These are phyloP conservation scores for Caenorhabditis afra DNA, from an alignment of 2,888 invertebrate genomes.

Conservation along the genomic window DNA sequence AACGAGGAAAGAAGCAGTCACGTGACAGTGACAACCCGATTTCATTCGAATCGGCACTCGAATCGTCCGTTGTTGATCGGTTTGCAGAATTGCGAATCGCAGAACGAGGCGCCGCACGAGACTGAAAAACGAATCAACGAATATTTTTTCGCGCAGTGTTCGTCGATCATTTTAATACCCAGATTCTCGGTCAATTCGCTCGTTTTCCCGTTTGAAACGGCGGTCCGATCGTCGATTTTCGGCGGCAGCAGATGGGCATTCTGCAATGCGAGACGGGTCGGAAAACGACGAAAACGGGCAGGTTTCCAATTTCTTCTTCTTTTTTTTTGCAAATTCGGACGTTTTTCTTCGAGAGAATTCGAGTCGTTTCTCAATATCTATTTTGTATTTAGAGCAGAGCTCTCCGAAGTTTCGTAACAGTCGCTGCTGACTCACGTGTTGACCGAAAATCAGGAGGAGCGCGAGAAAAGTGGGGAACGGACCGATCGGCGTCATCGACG, in stretches of 20 bases:
- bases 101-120: conserved; percentile 26
- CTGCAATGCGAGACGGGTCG: conserved; percentile 16
- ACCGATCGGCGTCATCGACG: conserved; percentile 8
- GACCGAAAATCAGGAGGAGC: conserved; percentile 15
- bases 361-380: not conserved
- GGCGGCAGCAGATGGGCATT: conserved; percentile 37
- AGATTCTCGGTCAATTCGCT: conserved; percentile 9
- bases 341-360: not conserved
- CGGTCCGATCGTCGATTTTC: conserved; percentile 4
- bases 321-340: too few relatives aligned
- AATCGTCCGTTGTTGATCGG: not conserved
- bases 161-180: not conserved
- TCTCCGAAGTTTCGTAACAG: not conserved
- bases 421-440: conserved; percentile 23
- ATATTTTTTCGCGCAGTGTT: not conserved
- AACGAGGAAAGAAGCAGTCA: too few relatives aligned
- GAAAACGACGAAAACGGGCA: conserved; percentile 1
- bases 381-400: not conserved
- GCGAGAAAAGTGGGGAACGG: conserved; percentile 1
- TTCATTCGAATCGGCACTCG: conserved; percentile 1
- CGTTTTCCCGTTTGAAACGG: not conserved
- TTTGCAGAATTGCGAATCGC: conserved; percentile 20
- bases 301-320: conserved; percentile 10
- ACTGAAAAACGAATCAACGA: conserved; percentile 10
- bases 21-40: too few relatives aligned